Conservation (phyloP, 2,113 vertebrate genomes). For the Oreotrochilus melanogaster region DNA sequence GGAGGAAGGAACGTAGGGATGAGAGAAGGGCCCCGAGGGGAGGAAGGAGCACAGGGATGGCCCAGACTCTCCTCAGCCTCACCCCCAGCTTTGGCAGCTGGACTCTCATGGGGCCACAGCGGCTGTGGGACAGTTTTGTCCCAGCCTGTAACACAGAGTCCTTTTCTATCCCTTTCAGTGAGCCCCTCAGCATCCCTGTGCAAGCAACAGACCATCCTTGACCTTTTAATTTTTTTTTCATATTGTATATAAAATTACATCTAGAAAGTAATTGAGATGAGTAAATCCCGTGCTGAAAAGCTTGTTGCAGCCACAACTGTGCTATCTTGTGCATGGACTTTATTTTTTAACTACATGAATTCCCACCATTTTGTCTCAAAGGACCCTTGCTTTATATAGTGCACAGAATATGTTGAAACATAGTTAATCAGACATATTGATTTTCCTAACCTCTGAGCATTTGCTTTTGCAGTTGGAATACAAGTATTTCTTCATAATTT, state of each 20-base stretch:
- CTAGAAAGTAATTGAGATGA: neutral
- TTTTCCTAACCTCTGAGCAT: neutral
- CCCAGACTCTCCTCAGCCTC: neutral
- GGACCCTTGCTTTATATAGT: neutral
- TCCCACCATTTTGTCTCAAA: neutral
- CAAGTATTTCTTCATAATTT: fast-evolving
- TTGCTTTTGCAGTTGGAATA: neutral
- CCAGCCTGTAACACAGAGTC: too few relatives aligned
- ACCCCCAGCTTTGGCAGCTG: fast-evolving
- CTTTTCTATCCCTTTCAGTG: neutral
- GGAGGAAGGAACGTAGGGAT: too few relatives aligned
- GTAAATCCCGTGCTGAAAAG: neutral
- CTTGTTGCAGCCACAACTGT: neutral
- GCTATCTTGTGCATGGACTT: neutral
- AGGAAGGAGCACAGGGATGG: fast-evolving
- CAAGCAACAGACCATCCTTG: fast-evolving
- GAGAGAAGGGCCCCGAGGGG: neutral
- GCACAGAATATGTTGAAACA: neutral
- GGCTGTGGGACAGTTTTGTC: fast-evolving
- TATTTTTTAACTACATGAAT: neutral
- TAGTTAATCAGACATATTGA: fast-evolving
- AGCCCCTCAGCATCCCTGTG: fast-evolving
- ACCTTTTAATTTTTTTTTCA: neutral
- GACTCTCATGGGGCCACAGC: fast-evolving
- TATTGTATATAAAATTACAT: neutral